Base-by-base conservation (phyloP, 2,797 vertebrate species). In the Spinus olivaceus region DNA sequence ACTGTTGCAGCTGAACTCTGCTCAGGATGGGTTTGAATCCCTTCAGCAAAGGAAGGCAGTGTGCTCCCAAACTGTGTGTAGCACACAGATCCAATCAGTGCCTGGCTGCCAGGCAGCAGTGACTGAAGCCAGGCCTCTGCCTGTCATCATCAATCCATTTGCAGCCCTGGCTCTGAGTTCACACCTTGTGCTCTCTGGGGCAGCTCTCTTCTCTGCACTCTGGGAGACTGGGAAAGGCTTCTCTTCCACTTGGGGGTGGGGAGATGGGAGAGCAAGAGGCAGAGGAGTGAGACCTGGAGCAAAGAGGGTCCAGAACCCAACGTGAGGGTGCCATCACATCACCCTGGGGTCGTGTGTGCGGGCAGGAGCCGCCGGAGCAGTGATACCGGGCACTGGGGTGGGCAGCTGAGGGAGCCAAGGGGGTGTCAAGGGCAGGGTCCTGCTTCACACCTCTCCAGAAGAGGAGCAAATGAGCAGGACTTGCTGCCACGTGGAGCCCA, bases 61-160 rank as follows among this genome's bases (percentile, higher is more conserved):
- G 78, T 37, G 20, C 51, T 87, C 69, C 86, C 61, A 37, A 78
- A 90, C 63, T 80, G 32, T 2, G 23, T 3, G 4, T 25, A 42
- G 69, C 30, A 60, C 83, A 60, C 60, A 90, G 80, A 94, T 78
- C 6, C 57, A 78, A 7, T 92, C 81, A n/a, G 19, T 46, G 65
- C 2, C 3, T 28, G 78, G 42, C 78, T 80, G 76, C 41, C 81
- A 85, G 88, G 37, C 74, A 81, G 92, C 69, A 88, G 79, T 87
- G 95, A 89, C 51, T 86, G 87, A 91, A 89, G 76, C 89, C 89
- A 95, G 91, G 57, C 84, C 87, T 80, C 87, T 3, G 54, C 87
- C 89, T 94, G 91, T 85, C 85, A 32, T 67, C 85, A 91, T 90
- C 87, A 81, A 86, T 91, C 91, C 78, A 10, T 81, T 56, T 83